Evolutionary conservation across 2,797 vertebrate genomes (phyloP).

Genomic region (Poecilia wingei): DNA sequence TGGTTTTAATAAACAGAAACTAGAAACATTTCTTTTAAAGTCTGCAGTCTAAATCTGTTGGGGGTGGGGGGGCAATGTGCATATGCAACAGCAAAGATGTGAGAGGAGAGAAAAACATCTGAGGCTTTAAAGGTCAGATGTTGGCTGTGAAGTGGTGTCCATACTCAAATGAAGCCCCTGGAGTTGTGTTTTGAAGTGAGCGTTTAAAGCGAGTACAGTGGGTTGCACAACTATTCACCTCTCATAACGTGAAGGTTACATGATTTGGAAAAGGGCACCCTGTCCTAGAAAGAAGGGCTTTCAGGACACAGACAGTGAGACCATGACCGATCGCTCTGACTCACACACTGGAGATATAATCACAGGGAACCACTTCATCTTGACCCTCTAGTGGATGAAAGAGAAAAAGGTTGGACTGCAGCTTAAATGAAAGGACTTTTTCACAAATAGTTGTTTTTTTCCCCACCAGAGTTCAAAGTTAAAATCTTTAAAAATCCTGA

Average conservation of each 20-base stretch:
- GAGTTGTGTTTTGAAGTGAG: conserved; percentile 69
- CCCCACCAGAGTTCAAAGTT: not conserved
- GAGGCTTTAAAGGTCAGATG: conserved; percentile 76
- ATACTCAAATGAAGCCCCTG: conserved; percentile 66
- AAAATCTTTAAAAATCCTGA: not conserved
- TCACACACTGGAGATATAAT: conserved; percentile 17
- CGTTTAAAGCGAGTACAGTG: conserved; percentile 70
- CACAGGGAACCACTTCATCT: conserved; percentile 20
- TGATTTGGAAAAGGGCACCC: conserved; percentile 66
- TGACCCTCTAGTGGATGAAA: conserved; percentile 7
- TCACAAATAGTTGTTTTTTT: not conserved
- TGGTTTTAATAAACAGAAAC: conserved; percentile 44
- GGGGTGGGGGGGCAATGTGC: conserved; percentile 41
- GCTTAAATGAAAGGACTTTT: not conserved
- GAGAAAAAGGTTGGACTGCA: conserved; percentile 8
- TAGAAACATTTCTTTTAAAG: conserved; percentile 40
- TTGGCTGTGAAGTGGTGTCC: conserved; percentile 68
- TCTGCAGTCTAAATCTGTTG: conserved; percentile 64
- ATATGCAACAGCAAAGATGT: conserved; percentile 60
- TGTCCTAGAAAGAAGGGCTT: conserved; percentile 52
- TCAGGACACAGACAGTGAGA: conserved; percentile 28
- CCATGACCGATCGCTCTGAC: conserved; percentile 11
- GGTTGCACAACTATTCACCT: conserved; percentile 66
- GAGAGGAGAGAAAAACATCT: conserved; percentile 52
- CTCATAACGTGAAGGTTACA: conserved; percentile 72